These are phyloP conservation scores for Bombus ignitus DNA, from an alignment of 1,140 invertebrate genomes.

Conservation along the genomic window DNA sequence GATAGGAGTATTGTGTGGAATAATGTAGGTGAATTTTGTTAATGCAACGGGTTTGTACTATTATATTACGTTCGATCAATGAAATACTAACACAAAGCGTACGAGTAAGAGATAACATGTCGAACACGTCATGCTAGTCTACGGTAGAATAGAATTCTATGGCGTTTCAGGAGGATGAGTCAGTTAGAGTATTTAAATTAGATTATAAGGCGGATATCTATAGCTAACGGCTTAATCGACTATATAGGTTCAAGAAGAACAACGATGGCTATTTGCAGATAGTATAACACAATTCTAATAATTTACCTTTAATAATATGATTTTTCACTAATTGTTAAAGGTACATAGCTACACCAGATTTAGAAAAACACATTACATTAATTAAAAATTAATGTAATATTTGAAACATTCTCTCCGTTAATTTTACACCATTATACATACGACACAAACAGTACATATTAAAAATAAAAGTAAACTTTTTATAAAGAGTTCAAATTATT, in stretches of 20 bases:
- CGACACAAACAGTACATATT: neutral
- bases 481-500: neutral
- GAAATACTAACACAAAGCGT: neutral
- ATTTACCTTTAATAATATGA: neutral
- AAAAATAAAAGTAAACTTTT: neutral
- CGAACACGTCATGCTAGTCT: conserved; percentile 4
- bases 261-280: neutral
- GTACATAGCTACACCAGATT: neutral
- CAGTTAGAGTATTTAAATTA: conserved; percentile 12
- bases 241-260: neutral
- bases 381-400: neutral
- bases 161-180: neutral
- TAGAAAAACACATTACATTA: neutral
- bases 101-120: conserved; percentile 13
- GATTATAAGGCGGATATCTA: neutral
- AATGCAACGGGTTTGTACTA: neutral
- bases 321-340: neutral
- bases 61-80: conserved; percentile 12
- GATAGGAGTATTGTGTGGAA: neutral
- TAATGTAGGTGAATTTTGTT: neutral
- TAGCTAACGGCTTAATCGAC: neutral
- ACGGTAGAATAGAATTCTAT: neutral
- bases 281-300: neutral
- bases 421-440: neutral
- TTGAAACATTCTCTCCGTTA: neutral